Base-by-base conservation (phyloP, 2,113 vertebrate species). In the Toxotes chatareus region DNA sequence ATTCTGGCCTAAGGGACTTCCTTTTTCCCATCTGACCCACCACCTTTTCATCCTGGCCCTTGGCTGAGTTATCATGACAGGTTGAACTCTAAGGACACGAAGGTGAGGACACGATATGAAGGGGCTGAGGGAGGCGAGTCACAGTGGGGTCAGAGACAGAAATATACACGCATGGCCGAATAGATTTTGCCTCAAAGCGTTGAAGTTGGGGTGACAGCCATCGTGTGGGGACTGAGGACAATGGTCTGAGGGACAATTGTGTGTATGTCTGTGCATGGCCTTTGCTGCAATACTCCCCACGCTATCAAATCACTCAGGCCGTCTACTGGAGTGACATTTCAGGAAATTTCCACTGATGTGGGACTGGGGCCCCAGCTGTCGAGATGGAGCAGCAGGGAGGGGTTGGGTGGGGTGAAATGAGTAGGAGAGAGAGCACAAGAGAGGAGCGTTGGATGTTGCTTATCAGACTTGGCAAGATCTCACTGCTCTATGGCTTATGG, bases 311-410 rank as follows among this genome's bases (percentile, higher is more conserved):
- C 86, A 78, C 82, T 86, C 79, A 59, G 70, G 40, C 76, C 49
- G 32, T 89, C 82, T 34, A 82, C 78, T 73, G 72, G 86, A 92
- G 90, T 93, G 92, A 92, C 93, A 90, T 89, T 82, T 92, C 68
- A 70, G 90, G 80, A 94, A 86, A 94, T 92, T 86, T 91, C 89
- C 87, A 89, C 85, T 89, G 91, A 91, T 91, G 82, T 90, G 79
- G 79, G 72, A 85, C 79, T 53, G 47, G 63, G 86, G 87, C 82
- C 88, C 76, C 89, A 93, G 89, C 90, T 92, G 91, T 93, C 83
- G 76, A 76, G 83, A 61, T 5, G n/a, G 73, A 86, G 77, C 55
- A 23, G 64, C 19, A 53, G 69, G 85, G 87, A 80, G 56, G 69
- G 76, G 57, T 19, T 57, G 56, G 74, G 64, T 63, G 72, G 74